A percentile compares a stretch with the other conserved stretches of the same genome.
Evolutionary conservation across 2,797 vertebrate species (phyloP).

Genomic region (Pantherophis vulpinus): DNA sequence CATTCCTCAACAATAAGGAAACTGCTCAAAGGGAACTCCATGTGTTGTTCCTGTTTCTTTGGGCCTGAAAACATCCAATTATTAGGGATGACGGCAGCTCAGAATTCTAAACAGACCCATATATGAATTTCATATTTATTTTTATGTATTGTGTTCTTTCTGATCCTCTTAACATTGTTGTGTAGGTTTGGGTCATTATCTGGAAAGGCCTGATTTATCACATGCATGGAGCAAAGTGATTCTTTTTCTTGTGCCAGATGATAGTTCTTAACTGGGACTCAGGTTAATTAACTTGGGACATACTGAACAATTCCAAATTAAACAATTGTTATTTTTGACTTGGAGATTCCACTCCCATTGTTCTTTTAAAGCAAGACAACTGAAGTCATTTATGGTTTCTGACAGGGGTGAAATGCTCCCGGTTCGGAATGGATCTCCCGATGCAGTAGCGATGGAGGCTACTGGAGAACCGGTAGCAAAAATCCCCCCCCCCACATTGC

Average conservation of each 20-base stretch:
- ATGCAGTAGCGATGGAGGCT: no score
- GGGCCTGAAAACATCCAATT: no score
- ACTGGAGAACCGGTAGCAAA: no score
- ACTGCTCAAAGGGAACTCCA: no score
- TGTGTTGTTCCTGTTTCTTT: no score
- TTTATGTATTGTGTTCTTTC: neutral
- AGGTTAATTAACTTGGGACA: slow-evolving; percentile 13
- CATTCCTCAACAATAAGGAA: no score
- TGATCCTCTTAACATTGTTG: neutral
- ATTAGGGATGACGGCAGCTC: neutral
- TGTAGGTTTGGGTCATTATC: neutral
- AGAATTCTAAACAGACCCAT: neutral
- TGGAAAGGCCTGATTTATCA: neutral
- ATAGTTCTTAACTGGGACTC: slow-evolving; percentile 17
- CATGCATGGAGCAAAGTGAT: neutral
- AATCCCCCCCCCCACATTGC: no score
- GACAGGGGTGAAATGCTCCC: no score
- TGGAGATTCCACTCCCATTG: slow-evolving; percentile 29
- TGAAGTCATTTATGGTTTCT: slow-evolving; percentile 50
- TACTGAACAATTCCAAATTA: slow-evolving; percentile 8
- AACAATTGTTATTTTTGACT: slow-evolving; percentile 16
- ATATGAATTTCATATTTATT: neutral
- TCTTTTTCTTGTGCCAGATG: neutral
- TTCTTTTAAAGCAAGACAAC: slow-evolving; percentile 42
- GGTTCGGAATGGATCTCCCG: no score